Conservation (phyloP, 30 jellyfish, hydroid and myxozoan species). For the Chironex yamaguchii region DNA sequence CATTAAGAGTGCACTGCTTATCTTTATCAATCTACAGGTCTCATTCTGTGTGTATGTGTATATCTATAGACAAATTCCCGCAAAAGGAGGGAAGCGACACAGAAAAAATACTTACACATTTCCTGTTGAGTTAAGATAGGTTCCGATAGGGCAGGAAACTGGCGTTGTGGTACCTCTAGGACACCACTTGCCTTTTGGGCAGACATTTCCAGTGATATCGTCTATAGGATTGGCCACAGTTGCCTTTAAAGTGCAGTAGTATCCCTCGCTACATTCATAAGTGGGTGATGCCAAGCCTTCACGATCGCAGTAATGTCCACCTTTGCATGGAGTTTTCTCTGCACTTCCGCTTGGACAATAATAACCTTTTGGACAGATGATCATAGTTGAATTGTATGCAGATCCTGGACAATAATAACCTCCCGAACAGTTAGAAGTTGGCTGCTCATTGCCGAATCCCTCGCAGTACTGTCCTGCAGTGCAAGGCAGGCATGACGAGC, state of each 20-base stretch:
- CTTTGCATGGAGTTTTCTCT: conserved; percentile 79
- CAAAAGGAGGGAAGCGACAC: no score
- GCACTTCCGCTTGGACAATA: conserved; percentile 92
- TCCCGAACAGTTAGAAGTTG: conserved; percentile 80
- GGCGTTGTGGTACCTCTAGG: conserved; percentile 88
- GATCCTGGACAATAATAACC: conserved; percentile 98
- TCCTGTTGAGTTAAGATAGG: conserved; percentile 85
- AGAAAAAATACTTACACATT: conserved; percentile 97
- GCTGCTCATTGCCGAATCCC: conserved; percentile 72
- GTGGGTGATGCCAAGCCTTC: conserved; percentile 83
- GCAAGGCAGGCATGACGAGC: conserved; percentile 88
- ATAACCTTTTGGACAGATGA: conserved; percentile 82
- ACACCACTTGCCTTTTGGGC: conserved; percentile 93
- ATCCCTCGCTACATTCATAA: conserved; percentile 89
- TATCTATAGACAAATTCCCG: no score
- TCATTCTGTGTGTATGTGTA: no score
- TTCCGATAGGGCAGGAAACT: conserved; percentile 88
- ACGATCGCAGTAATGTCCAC: conserved; percentile 92
- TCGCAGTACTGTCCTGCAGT: conserved; percentile 92
- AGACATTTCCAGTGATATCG: conserved; percentile 83
- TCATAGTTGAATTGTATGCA: conserved; percentile 79
- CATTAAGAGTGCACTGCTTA: no score
- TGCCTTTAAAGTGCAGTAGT: conserved; percentile 82
- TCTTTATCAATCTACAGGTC: no score
- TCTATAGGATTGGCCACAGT: conserved; percentile 87